Evolutionary conservation across 2,888 invertebrate genomes (phyloP).

Genomic region (Sphecodes monilicornis): DNA sequence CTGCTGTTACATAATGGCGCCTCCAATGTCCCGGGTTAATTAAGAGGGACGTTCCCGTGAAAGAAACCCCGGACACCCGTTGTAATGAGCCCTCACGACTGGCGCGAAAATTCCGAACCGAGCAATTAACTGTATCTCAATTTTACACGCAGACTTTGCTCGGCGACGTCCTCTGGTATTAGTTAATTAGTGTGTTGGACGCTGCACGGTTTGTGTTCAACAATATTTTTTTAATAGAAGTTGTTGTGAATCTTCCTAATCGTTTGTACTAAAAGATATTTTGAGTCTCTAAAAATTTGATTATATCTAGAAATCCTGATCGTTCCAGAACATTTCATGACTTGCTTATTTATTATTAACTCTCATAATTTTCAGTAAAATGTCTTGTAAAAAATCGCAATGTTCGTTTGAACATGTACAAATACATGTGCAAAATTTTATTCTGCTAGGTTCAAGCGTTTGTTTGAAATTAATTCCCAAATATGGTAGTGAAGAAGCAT

Average conservation of each 20-base stretch:
- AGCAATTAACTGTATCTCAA: slow-evolving; percentile 38
- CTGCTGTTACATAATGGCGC: slow-evolving; percentile 31
- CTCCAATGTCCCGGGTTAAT: slow-evolving; percentile 27
- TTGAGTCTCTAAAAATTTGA: not conserved
- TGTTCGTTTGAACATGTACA: no score
- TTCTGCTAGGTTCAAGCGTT: no score
- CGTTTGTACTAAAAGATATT: not conserved
- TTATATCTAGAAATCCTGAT: not conserved
- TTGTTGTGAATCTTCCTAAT: no score
- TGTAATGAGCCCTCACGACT: slow-evolving; percentile 20
- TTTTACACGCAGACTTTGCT: slow-evolving; percentile 8
- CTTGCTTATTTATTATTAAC: no score
- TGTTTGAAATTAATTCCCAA: no score
- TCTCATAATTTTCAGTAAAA: no score
- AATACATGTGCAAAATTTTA: no score
- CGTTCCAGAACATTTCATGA: not conserved
- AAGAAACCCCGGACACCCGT: slow-evolving; percentile 18
- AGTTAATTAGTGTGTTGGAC: not conserved
- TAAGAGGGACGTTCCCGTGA: slow-evolving; percentile 27
- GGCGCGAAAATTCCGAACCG: slow-evolving; percentile 14
- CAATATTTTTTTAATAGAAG: not conserved
- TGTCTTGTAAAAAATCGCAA: no score
- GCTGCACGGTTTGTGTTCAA: not conserved
- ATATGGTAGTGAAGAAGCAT: no score
- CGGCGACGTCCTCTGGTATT: not conserved